Percentiles rank a stretch among this genome's conserved stretches.
These are phyloP conservation scores for Temnothorax ravouxi DNA, from an alignment of 2,888 invertebrate genomes.

Conservation along the genomic window DNA sequence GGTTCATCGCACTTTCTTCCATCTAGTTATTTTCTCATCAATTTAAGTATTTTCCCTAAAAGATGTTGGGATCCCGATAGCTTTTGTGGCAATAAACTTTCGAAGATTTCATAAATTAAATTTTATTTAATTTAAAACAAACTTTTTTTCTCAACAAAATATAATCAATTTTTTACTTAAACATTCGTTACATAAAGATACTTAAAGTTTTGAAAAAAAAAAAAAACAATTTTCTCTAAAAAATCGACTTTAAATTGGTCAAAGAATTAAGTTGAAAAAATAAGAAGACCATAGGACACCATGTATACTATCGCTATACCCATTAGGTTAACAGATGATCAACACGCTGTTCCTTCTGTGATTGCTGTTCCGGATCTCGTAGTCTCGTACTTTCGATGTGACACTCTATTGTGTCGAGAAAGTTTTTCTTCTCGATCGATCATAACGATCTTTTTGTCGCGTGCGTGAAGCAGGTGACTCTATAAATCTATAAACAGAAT, in stretches of 20 bases:
- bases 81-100: neutral
- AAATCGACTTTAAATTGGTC: neutral
- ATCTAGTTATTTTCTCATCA: neutral
- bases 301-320: neutral
- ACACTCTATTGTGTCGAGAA: slow-evolving; percentile 43
- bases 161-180: neutral
- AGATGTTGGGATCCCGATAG: neutral
- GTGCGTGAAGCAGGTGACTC: slow-evolving; percentile 33
- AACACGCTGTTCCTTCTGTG: neutral
- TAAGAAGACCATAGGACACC: neutral
- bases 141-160: neutral
- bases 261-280: neutral
- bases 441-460: slow-evolving; percentile 5
- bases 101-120: neutral
- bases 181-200: neutral
- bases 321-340: slow-evolving; percentile 15
- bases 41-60: neutral
- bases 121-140: neutral
- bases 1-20: slow-evolving; percentile 30
- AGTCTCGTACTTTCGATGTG: slow-evolving; percentile 31
- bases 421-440: slow-evolving; percentile 42
- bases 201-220: neutral
- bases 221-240: neutral
- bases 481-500: neutral
- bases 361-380: slow-evolving; percentile 28